phyloP scores from a whole-genome alignment of 2,113 vertebrate genomes.

The Nymphicus hollandicus region DNA sequence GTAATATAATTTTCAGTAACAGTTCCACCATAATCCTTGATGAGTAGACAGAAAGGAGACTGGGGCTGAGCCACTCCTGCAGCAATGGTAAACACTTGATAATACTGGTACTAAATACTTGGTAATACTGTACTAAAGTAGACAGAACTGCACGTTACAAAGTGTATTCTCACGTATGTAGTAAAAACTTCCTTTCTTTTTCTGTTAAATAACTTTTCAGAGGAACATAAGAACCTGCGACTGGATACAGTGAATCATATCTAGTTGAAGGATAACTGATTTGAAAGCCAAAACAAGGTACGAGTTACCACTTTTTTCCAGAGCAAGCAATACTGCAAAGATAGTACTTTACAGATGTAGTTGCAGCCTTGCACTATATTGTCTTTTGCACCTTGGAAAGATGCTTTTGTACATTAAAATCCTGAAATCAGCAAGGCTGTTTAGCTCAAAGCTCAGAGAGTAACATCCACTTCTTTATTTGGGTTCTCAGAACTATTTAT shows the following conservation, averaged over 20 bases:
- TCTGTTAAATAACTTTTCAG: not conserved
- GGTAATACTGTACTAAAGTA: not conserved
- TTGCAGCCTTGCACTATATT: not conserved
- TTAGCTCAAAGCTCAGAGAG: not conserved
- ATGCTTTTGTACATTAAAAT: not conserved
- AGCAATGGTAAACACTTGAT: not conserved
- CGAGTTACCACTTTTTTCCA: not conserved
- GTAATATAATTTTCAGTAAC: not conserved
- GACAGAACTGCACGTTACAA: not conserved
- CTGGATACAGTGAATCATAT: not conserved
- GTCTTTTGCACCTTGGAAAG: not conserved
- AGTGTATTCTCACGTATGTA: rapidly evolving
- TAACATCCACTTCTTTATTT: not conserved
- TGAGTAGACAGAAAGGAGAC: not conserved
- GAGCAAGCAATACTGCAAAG: not conserved
- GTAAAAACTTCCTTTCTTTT: not conserved
- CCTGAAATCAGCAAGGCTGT: not conserved
- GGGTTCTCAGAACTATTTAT: not conserved
- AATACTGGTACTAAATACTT: not conserved
- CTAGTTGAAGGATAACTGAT: not conserved
- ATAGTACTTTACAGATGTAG: not conserved
- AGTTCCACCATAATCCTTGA: not conserved
- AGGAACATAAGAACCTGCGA: not conserved
- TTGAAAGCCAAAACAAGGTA: not conserved
- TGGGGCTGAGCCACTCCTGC: not conserved